Evolutionary conservation across 1,140 invertebrate species (phyloP), one percentile per base, ranked within the genome.

Genomic region (Bactericera cockerelli): DNA sequence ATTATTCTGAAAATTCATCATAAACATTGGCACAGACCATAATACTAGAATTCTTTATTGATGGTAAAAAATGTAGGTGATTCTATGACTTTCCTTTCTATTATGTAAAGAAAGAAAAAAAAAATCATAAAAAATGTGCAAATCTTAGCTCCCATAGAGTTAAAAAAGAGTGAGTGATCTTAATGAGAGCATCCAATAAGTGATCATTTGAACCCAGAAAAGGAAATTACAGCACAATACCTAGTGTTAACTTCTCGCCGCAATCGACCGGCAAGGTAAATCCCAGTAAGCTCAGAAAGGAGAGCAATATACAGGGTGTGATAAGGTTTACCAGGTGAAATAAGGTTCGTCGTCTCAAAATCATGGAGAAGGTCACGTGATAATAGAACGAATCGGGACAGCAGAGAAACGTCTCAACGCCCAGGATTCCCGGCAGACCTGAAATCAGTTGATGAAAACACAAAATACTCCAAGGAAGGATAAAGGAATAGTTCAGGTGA

Each of bases 271-370:
- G 81, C 57, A 84, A 70, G 56, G 79, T 78, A 69, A 84, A 84
- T 55, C 80, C 80, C 59, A 84, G 70, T 61, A 84, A 70, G 28
- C 81, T 81, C 74, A 84, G 77, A 22, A 78, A 78, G 31, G 81
- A 81, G 57, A 84, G 76, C 72, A 84, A 76, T 54, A 84, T 76
- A 67, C 82, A 83, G 14, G 82, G 82, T 59, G 83, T 76, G 63
- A 84, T 82, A 61, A 84, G 72, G 72, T 85, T 84, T 70, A 84
- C 80, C 56, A 78, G 77, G 71, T 84, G 84, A 71, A 82, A 84
- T 16, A 84, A 70, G 8, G 80, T 82, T 61, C 81, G 67, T 26
- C 82, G 71, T 56, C 80, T 71, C 64, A 84, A 79, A 64, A 77
- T 75, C 56, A 84, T 74, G 57, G 73, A 75, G 68, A 79, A 84